These are phyloP conservation scores for Caligus rogercresseyi DNA, from an alignment of 1,140 invertebrate species.

Conservation along the genomic window DNA sequence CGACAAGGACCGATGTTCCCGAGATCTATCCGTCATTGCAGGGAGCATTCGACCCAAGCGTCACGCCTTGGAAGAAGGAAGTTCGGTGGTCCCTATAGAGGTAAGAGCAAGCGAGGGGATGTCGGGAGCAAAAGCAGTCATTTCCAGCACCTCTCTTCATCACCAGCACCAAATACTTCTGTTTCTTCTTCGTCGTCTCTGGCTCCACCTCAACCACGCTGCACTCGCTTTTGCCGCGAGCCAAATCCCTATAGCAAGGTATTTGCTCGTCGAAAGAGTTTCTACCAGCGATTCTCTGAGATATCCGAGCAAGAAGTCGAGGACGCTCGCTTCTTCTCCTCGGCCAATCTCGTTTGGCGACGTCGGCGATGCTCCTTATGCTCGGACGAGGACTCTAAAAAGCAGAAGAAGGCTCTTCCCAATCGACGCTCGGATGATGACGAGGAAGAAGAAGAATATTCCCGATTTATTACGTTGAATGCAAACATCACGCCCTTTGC, in stretches of 20 bases:
- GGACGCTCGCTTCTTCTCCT: background rate
- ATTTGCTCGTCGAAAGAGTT: background rate
- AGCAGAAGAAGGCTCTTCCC: background rate
- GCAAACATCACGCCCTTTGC: constrained; percentile 10
- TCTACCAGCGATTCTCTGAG: constrained; percentile 5
- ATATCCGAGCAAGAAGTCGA: background rate
- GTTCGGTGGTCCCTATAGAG: too few species aligned
- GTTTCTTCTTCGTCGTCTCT: background rate
- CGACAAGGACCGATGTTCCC: background rate
- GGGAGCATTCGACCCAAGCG: too few species aligned
- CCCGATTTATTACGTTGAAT: background rate
- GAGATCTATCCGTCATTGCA: background rate
- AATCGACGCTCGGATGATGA: background rate
- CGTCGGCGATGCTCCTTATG: background rate
- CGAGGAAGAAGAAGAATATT: too few species aligned
- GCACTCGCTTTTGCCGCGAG: background rate
- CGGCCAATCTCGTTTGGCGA: background rate
- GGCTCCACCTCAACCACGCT: background rate
- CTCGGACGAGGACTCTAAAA: background rate
- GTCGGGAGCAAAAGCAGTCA: too few species aligned
- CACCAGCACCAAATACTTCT: too few species aligned
- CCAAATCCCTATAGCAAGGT: constrained; percentile 3
- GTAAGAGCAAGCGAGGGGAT: too few species aligned
- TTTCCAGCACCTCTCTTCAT: too few species aligned
- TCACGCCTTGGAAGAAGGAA: too few species aligned